Evolutionary conservation across 2,797 vertebrate genomes (phyloP).

Genomic region (Botia kubotai): DNA sequence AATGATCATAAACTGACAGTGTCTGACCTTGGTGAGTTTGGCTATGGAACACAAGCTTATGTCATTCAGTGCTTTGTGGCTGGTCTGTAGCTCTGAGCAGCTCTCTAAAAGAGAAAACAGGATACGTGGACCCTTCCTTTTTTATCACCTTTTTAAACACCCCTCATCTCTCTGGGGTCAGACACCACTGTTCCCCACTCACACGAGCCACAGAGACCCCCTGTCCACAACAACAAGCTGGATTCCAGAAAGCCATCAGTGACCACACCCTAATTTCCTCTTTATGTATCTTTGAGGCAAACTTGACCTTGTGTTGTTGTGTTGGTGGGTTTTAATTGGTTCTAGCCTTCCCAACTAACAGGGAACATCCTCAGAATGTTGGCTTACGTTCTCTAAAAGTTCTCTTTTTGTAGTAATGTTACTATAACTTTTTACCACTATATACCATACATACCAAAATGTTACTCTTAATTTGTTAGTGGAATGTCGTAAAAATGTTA

Average conservation of each 20-base stretch:
- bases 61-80: slow-evolving; percentile 17
- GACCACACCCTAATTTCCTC: slow-evolving; percentile 24
- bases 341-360: slow-evolving; percentile 41
- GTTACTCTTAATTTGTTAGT: too few species aligned
- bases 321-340: slow-evolving; percentile 51
- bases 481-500: too few species aligned
- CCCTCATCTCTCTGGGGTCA: slow-evolving; percentile 30
- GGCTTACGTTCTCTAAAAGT: too few species aligned
- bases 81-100: slow-evolving; percentile 43
- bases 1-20: slow-evolving; percentile 15
- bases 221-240: slow-evolving; percentile 33
- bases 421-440: too few species aligned
- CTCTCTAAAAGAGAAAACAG: slow-evolving; percentile 69
- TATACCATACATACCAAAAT: too few species aligned
- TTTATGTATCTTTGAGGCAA: not conserved
- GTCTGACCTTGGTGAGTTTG: slow-evolving; percentile 40
- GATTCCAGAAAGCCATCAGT: slow-evolving; percentile 24
- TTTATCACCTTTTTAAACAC: slow-evolving; percentile 38
- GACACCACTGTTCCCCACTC: slow-evolving; percentile 21
- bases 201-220: slow-evolving; percentile 22
- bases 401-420: too few species aligned
- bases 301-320: slow-evolving; percentile 52
- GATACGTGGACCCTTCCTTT: slow-evolving; percentile 58
- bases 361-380: too few species aligned
- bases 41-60: slow-evolving; percentile 34